Base-by-base conservation (phyloP, 2,797 vertebrate genomes). In the Lepilemur ruficaudatus region DNA sequence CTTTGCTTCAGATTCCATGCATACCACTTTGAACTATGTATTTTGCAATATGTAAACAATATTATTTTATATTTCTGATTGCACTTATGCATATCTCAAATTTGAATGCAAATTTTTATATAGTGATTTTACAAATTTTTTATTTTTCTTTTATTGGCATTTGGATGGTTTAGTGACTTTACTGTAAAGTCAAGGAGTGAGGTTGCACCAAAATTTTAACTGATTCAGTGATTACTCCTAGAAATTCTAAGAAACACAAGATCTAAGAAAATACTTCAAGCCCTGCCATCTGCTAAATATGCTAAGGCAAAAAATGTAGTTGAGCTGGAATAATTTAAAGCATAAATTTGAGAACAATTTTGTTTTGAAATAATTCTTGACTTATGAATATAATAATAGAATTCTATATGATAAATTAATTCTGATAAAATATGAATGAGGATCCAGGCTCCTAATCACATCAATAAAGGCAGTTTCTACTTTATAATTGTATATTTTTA, bases 331-430 rank as follows among this genome's bases (percentile, higher is more conserved):
- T 73, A 20, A 90, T 79, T 92, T 85, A 92, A 81, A 94, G 4
- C 6, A 67, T 50, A 86, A 57, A 61, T 76, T 28, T 92, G 41
- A 88, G 25, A 82, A 80, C 1, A 78, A 35, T 88, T 94, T 46
- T 67, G 17, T 87, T 94, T 87, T 35, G 59, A 91, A 82, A 93
- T 80, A 86, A 95, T 89, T 86, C 10, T 89, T 96, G 41, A 41
- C 3, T 78, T 22, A 63, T 63, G 17, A 88, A 57, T 83, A 80
- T 35, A 91, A 28, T 59, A 94, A 43, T 63, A 14, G 10, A 25
- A 69, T 92, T 78, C 25, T 57, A 46, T 2, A 7, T 93, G 48
- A 87, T 79, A 57, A 84, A 75, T 69, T 91, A 46, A 85, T 94
- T 95, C 69, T 91, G 52, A 78, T 48, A 63, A 93, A 91, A 76